Evolutionary conservation across 2,888 invertebrate genomes (phyloP), one percentile per base, ranked within the genome.

Genomic region (Petrolisthes cinctipes): DNA sequence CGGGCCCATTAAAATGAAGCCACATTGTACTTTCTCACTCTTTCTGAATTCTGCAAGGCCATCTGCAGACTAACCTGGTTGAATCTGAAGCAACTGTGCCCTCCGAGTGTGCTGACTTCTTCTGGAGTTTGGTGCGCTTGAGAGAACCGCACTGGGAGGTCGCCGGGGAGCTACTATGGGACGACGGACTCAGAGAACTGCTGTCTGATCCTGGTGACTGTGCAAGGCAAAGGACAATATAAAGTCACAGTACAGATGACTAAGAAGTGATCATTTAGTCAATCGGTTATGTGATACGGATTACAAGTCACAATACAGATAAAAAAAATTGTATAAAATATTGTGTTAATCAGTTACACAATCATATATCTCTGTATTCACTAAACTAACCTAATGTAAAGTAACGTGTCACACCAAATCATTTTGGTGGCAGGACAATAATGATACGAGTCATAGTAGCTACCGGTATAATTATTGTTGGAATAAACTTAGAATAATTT

Each of bases 31-130:
- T 37, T 37, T 37, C 0, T 37, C 37, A 37, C 37, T 37, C 0
- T 37, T 37, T 37, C 37, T 37, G 37, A 37, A 37, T 37, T 37
- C 37, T 37, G 37, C 37, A 37, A 37, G 37, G 37, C 37, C 37
- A 37, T 37, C 37, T 37, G 37, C 37, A 37, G 37, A 37, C 37
- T 1, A 37, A 88, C 87, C 68, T 75, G 80, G 51, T 84, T 53
- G 76, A 56, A 82, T 88, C 88, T n/a, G 88, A 88, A n/a, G 88
- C 88, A 68, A 88, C 85, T 51, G 88, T 88, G 66, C 88, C 88
- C 57, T 88, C 88, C 5, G 88, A 88, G 61, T 88, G 66, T 23
- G 88, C 88, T 51, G 88, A 88, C 68, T 88, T 88, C 54, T 88
- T 88, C 68, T 88, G 88, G 54, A 88, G 71, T 57, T 85, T 88